Evolutionary conservation across 2,797 vertebrate species (phyloP).

Genomic region (Darevskia mixta): DNA sequence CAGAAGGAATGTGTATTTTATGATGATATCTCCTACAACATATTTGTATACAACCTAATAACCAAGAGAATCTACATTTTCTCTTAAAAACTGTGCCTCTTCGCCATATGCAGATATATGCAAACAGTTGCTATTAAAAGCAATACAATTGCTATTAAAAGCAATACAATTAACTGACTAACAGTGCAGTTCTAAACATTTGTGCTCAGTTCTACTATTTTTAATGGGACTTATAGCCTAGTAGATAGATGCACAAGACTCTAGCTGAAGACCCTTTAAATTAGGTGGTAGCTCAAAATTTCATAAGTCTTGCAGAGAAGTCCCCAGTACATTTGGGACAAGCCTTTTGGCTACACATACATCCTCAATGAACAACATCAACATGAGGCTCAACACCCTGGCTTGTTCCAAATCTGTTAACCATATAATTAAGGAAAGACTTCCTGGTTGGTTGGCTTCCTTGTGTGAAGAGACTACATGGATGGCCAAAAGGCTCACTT

Average conservation of each 20-base stretch:
- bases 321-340: background rate
- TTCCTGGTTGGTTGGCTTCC: background rate
- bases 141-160: background rate
- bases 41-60: background rate
- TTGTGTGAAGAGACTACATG: background rate
- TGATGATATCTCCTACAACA: background rate
- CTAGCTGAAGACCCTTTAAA: background rate
- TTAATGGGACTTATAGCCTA: background rate
- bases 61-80: background rate
- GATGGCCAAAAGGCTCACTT: background rate
- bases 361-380: background rate
- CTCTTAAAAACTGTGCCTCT: background rate
- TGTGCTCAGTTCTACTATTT: background rate
- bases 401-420: background rate
- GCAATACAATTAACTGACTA: background rate
- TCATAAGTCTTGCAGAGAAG: background rate
- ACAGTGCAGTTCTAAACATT: background rate
- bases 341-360: too few relatives aligned
- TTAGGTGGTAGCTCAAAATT: background rate
- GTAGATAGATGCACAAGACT: background rate
- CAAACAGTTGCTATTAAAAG: background rate
- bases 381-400: background rate
- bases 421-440: background rate
- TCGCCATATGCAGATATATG: background rate
- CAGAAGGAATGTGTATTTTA: background rate